Conservation (phyloP, 2,113 vertebrate species). For the Lepus europaeus region DNA sequence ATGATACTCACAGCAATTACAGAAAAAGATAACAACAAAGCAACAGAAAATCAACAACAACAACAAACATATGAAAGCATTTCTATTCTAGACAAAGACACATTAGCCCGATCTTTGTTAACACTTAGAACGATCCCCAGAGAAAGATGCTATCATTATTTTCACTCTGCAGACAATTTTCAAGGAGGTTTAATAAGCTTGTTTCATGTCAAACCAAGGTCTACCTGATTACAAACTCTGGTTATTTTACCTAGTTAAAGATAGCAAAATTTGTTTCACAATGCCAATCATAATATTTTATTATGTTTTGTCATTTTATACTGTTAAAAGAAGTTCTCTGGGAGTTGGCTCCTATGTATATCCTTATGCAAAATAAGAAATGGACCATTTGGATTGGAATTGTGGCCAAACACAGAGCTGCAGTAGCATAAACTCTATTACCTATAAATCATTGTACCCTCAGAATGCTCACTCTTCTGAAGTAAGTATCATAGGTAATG, state of each 20-base stretch:
- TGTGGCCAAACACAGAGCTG: neutral
- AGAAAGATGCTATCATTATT: neutral
- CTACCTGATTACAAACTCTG: neutral
- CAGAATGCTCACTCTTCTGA: neutral
- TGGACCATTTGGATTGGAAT: neutral
- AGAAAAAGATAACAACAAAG: neutral
- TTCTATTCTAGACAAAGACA: neutral
- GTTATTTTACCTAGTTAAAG: neutral
- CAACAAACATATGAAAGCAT: neutral
- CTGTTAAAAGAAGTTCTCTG: neutral
- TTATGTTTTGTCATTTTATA: neutral
- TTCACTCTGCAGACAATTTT: neutral
- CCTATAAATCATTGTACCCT: neutral
- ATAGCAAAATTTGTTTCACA: slow-evolving; percentile 6
- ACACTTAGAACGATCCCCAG: neutral
- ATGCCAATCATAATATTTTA: neutral
- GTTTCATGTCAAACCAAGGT: neutral
- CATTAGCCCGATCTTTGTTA: neutral
- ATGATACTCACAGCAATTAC: neutral
- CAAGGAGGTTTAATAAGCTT: neutral
- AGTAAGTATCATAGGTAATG: neutral
- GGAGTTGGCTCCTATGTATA: neutral
- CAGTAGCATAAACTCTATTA: neutral
- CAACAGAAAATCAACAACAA: neutral
- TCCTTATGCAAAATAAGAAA: neutral